Evolutionary conservation across 2,797 vertebrate species (phyloP), one percentile per base, ranked within the genome.

Genomic region (Gouania willdenowi): DNA sequence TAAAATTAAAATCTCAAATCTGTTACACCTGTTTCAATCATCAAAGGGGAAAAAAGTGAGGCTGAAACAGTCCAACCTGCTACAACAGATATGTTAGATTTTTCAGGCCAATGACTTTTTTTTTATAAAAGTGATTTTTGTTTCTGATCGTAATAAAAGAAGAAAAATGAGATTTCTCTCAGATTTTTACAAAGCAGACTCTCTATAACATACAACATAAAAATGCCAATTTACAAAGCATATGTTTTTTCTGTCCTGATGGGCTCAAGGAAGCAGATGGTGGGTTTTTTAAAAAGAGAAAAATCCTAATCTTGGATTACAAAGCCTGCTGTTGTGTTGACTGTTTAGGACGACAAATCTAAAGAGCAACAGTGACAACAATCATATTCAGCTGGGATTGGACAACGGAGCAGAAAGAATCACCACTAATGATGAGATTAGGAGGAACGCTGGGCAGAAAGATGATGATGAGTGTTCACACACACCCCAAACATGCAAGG

Each of bases 201-300:
- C 13, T 14, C 3, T 14, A 2, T 13, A 37, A 33, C 30, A 25
- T 5, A 29, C 34, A 54, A n/a, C 13, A 36, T 39, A 19, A 31
- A 50, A 46, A 57, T 36, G 34, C 52, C 41, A 37, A 41, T 15
- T 21, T 38, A 59, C 51, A 51, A 41, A 52, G 21, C 8, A 6
- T 58, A n/a, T n/a, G n/a, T n/a, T n/a, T n/a, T 57, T 17, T 20
- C 39, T 43, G 19, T 11, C 44, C 54, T 8, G 26, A 42, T 21
- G 41, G 53, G 9, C 35, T 35, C 33, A 52, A 61, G 18, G 22
- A 14, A 58, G 38, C 74, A 75, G 62, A 68, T 74, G 51, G 71
- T 41, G 45, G 60, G 31, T 44, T 72, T 70, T 48, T 42, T 18
- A 22, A 25, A 27, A 61, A 38, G n/a, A n/a, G n/a, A 19, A 17